Base-by-base conservation (phyloP, 2,888 invertebrate species). In the Drosophila phalerata region DNA sequence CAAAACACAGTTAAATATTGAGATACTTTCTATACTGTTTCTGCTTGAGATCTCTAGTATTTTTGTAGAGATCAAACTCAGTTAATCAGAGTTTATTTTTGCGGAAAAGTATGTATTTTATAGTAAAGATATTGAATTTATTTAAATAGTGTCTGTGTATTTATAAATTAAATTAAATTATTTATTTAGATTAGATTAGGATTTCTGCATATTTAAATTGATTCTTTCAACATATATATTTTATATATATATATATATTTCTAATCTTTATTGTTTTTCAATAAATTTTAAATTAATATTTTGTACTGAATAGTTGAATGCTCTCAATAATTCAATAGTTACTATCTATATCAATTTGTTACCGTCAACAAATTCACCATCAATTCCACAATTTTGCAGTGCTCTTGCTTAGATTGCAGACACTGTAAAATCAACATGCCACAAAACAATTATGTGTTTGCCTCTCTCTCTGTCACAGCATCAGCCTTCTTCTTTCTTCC, bases 401-500 rank as follows among this genome's bases (percentile, higher is more conserved):
- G 19, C n/a, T 22, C 19, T 19, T 25, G 52, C 38, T 38, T 53
- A 52, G 51, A 38, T 37, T 28, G 57, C 37, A 48, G 53, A 22
- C 32, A 32, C 32, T 53, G 28, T 19, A 13, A 61, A 28, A 43
- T 25, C 37, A 43, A 45, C 53, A 43, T 62, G 55, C 55, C 61
- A 55, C 43, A 45, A 53, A 43, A 45, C 43, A 62, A 62, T 62
- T 53, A 53, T 32, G 32, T 53, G 25, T 34, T 3, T 17, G 30
- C 43, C 22, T 34, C 22, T 28, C 13, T 22, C 22, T 6, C 28
- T 22, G 48, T 17, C 49, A 30, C 48, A 48, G 3, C 3, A 15
- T 34, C 48, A 25, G 48, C 13, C 19, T 38, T 51, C 30, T 11
- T 19, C 19, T 9, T 9, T 28, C 53, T 40, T 6, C 28, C 22